Evolutionary conservation across 2,797 vertebrate genomes (phyloP).

Genomic region (Esox lucius): DNA sequence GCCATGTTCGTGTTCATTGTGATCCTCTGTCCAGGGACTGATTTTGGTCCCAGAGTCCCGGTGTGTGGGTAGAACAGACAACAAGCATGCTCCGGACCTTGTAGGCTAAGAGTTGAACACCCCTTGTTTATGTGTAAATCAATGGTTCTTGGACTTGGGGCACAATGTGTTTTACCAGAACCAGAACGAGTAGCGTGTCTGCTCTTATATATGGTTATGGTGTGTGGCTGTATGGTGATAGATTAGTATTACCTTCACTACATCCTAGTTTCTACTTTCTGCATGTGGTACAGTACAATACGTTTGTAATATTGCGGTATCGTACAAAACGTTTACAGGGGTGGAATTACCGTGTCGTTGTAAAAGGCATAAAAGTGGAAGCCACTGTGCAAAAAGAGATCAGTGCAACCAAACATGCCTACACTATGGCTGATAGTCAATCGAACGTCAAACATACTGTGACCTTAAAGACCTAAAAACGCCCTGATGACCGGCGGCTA

Average conservation of each 20-base stretch:
- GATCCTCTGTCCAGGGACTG: too few relatives aligned
- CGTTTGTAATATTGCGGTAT: too few relatives aligned
- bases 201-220: background rate
- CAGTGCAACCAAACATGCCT: background rate
- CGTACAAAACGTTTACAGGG: too few relatives aligned
- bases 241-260: background rate
- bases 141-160: background rate
- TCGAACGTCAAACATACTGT: background rate
- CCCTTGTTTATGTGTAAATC: too few relatives aligned
- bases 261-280: background rate
- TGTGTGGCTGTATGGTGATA: background rate
- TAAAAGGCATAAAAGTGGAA: background rate
- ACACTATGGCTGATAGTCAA: background rate
- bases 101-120: too few relatives aligned
- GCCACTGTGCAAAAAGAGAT: background rate
- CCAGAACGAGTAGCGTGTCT: background rate
- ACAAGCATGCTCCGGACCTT: too few relatives aligned
- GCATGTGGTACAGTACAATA: background rate
- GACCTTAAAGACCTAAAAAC: background rate
- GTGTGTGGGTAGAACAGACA: too few relatives aligned
- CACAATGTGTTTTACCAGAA: background rate
- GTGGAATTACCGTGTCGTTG: background rate
- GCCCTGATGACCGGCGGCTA: background rate
- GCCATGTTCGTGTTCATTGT: too few relatives aligned
- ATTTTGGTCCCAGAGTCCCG: too few relatives aligned